phyloP scores from a whole-genome alignment of 2,797 vertebrate genomes.

The Xenopus petersii region DNA sequence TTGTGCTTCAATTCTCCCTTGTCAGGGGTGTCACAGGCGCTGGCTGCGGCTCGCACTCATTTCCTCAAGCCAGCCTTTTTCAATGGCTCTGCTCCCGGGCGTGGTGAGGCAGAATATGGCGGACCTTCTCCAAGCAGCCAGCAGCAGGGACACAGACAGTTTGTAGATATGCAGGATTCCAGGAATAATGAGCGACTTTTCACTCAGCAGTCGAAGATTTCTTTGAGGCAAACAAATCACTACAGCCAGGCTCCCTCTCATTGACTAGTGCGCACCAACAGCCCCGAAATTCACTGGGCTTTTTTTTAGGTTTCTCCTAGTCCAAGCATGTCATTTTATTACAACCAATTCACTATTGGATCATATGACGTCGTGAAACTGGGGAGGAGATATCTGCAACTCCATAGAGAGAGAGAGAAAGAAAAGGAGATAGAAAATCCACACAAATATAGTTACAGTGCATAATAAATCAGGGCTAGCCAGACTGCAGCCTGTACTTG shows the following conservation, averaged over 20 bases:
- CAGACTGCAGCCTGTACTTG: no score
- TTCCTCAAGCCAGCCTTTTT: conserved; percentile 42
- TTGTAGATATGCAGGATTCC: conserved; percentile 53
- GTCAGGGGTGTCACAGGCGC: conserved; percentile 2
- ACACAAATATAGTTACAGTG: conserved; percentile 40
- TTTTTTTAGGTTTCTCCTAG: conserved; percentile 54
- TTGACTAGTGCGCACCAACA: not conserved
- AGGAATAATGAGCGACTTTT: conserved; percentile 32
- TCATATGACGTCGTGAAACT: conserved; percentile 66
- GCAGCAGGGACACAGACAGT: conserved; percentile 53
- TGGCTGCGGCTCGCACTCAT: conserved; percentile 4
- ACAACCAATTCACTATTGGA: conserved; percentile 67
- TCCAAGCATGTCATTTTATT: conserved; percentile 68
- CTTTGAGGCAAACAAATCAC: conserved; percentile 15
- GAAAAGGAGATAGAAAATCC: conserved; percentile 3
- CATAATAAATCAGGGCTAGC: not conserved
- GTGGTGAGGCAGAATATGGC: conserved; percentile 87
- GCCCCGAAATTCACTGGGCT: not conserved
- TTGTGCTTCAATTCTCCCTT: not conserved
- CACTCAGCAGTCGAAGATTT: not conserved
- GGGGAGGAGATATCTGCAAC: conserved; percentile 58
- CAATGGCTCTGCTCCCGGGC: conserved; percentile 71
- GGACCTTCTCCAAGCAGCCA: conserved; percentile 61
- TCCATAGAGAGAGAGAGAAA: conserved; percentile 11
- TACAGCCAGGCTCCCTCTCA: conserved; percentile 23